Percentiles rank a stretch among this genome's conserved stretches.
These are phyloP conservation scores for Euplexia lucipara DNA, from an alignment of 2,888 invertebrate genomes.

Conservation along the genomic window DNA sequence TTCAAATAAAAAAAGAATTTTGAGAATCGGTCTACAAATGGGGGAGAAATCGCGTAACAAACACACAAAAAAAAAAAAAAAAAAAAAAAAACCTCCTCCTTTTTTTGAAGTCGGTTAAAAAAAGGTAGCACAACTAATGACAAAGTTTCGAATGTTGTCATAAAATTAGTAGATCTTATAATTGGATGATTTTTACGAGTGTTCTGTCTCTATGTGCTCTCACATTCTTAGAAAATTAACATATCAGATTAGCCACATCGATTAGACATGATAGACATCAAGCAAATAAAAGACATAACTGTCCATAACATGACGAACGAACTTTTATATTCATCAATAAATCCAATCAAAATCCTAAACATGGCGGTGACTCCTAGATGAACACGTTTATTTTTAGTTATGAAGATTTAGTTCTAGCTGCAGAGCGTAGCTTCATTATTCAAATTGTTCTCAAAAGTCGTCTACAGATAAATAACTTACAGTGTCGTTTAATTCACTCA, in stretches of 20 bases:
- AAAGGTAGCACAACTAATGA: slow-evolving; percentile 36
- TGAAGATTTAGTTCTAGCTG: slow-evolving; percentile 21
- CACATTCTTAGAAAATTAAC: slow-evolving; percentile 51
- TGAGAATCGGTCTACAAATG: too few relatives aligned
- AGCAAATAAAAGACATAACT: slow-evolving; percentile 56
- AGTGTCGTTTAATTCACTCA: slow-evolving; percentile 61
- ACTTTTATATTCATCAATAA: slow-evolving; percentile 52
- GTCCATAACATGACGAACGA: slow-evolving; percentile 49
- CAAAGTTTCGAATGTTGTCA: slow-evolving; percentile 35
- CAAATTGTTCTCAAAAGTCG: slow-evolving; percentile 55
- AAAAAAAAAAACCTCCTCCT: too few relatives aligned
- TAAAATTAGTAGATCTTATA: slow-evolving; percentile 40
- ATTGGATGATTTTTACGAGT: slow-evolving; percentile 20
- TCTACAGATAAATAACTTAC: slow-evolving; percentile 43
- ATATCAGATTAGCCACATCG: slow-evolving; percentile 52
- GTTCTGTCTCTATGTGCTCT: background rate
- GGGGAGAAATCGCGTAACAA: too few relatives aligned
- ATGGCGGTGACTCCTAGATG: slow-evolving; percentile 3
- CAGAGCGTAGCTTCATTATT: slow-evolving; percentile 42
- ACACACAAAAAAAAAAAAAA: too few relatives aligned
- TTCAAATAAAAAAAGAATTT: too few relatives aligned
- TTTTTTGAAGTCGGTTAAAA: too few relatives aligned
- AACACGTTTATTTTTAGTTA: slow-evolving; percentile 23
- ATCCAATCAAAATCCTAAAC: slow-evolving; percentile 49
- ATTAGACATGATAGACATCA: slow-evolving; percentile 42